Conservation (phyloP, 2,797 vertebrate species). For the Gallirallus australis region DNA sequence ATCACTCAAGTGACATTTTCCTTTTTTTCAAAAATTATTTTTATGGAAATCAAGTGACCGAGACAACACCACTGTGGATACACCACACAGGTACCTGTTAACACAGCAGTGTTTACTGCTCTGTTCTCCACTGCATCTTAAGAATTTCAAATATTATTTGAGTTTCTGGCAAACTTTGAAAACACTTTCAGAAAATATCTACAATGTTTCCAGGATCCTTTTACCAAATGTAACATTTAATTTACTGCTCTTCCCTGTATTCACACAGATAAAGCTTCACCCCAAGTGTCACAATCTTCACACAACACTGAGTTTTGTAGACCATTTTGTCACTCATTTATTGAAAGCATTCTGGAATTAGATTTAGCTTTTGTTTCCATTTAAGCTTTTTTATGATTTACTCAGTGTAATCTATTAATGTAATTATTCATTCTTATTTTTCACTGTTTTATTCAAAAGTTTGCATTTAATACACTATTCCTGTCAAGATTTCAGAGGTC, state of each 20-base stretch:
- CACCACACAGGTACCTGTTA: neutral
- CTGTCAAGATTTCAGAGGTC: neutral
- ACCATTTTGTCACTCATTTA: neutral
- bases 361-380: neutral
- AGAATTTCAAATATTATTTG: neutral
- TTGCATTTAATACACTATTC: neutral
- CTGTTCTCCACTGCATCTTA: neutral
- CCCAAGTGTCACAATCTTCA: rapidly evolving
- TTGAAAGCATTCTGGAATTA: neutral
- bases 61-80: neutral
- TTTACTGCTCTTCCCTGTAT: neutral
- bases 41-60: neutral
- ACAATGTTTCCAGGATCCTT: neutral
- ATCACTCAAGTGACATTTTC: neutral
- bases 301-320: neutral
- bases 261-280: neutral
- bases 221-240: neutral
- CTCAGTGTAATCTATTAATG: neutral
- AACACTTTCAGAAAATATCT: neutral
- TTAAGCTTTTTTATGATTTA: neutral
- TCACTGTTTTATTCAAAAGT: rapidly evolving
- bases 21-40: neutral
- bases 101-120: neutral
- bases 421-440: neutral
- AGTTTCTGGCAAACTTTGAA: neutral